A percentile compares a stretch with the other conserved stretches of the same genome.
Evolutionary conservation across 2,888 invertebrate species (phyloP).

Genomic region (Eupithecia exiguata): DNA sequence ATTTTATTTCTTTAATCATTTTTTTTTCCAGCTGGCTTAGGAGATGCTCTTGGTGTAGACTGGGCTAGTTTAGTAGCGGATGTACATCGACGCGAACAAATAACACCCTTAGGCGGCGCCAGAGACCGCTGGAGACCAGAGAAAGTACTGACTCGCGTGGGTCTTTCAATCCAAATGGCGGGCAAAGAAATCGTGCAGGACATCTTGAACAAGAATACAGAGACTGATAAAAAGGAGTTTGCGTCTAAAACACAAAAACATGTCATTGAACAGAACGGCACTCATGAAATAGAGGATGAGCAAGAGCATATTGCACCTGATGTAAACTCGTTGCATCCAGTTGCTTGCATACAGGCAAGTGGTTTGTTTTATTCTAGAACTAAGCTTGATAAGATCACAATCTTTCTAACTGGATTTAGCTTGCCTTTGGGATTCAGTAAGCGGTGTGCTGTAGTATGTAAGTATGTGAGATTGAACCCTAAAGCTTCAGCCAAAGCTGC

Average conservation of each 20-base stretch:
- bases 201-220: conserved; percentile 68
- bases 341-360: conserved; percentile 81
- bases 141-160: conserved; percentile 90
- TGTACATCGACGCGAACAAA: conserved; percentile 83
- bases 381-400: background rate
- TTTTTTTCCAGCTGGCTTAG: conserved; percentile 84
- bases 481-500: too few species aligned
- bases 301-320: conserved; percentile 56
- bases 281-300: conserved; percentile 52
- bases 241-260: background rate
- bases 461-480: background rate
- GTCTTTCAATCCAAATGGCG: conserved; percentile 90
- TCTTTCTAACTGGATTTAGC: conserved; percentile 26
- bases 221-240: conserved; percentile 55
- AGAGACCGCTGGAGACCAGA: conserved; percentile 92
- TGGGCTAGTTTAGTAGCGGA: conserved; percentile 95
- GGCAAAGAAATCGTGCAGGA: conserved; percentile 82
- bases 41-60: conserved; percentile 97
- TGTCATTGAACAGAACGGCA: conserved; percentile 56
- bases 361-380: conserved; percentile 1
- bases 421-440: conserved; percentile 27
- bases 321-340: conserved; percentile 75
- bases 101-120: conserved; percentile 83
- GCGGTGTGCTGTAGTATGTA: background rate
- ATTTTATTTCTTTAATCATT: background rate